A percentile compares a stretch with the other conserved stretches of the same genome.
These are phyloP conservation scores for Ciconia stormi DNA, from an alignment of 2,113 vertebrate genomes.

Conservation along the genomic window DNA sequence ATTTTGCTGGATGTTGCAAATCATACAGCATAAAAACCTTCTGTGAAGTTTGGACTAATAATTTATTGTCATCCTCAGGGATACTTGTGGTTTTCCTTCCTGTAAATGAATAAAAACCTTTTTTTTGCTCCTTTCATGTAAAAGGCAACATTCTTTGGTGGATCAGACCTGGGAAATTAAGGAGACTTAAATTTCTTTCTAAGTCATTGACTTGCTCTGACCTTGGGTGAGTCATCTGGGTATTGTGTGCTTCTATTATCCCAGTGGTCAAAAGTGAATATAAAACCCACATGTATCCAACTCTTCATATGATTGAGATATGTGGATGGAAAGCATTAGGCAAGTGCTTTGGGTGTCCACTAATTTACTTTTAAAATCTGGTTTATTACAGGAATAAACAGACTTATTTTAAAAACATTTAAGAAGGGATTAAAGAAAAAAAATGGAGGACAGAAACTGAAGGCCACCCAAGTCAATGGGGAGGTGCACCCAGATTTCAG, in stretches of 20 bases:
- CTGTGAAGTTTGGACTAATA: conserved; percentile 50
- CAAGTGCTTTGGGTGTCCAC: not conserved
- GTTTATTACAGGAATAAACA: not conserved
- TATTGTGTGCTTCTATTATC: not conserved
- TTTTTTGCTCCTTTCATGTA: not conserved
- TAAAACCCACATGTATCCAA: not conserved
- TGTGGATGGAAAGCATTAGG: not conserved
- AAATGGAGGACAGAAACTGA: not conserved
- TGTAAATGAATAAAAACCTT: conserved; percentile 19
- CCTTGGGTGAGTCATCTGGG: not conserved
- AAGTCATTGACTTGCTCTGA: not conserved
- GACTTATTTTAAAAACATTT: not conserved
- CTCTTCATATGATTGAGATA: not conserved
- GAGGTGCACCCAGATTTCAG: not conserved
- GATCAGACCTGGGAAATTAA: not conserved
- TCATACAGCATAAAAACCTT: conserved; percentile 47
- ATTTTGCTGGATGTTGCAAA: conserved; percentile 36
- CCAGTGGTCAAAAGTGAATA: not conserved
- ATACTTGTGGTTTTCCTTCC: conserved; percentile 20
- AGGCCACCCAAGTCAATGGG: not conserved
- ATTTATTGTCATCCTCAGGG: conserved; percentile 41
- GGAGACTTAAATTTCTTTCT: not conserved
- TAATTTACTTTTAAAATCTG: not conserved
- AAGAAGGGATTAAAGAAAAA: not conserved
- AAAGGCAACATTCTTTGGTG: not conserved